Base-by-base conservation (phyloP, 2,888 invertebrate species). In the Iselma pallidipennis region DNA sequence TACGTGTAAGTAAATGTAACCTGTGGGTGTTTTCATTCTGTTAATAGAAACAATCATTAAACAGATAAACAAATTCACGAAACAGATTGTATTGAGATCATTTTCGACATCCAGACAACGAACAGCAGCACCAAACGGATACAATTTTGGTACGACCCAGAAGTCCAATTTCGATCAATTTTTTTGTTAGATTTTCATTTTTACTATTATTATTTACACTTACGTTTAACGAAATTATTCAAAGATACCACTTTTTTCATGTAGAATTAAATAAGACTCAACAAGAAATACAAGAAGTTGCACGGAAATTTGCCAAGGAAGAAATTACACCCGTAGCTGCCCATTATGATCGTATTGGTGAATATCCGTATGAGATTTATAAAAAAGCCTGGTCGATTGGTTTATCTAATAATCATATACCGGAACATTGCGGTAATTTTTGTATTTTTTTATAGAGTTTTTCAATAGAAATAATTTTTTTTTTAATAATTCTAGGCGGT, bases 341-440 rank as follows among this genome's bases (percentile, higher is more conserved):
- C 0, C 88, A 97, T 59, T 88, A 94, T 81, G 98, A 98, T 83
- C 90, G 87, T 81, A 89, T 90, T 54, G 97, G 97, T 66, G 91
- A 95, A 83, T 98, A 93, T 83, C 98, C 98, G 0, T 94, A 93
- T 94, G 94, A 94, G 9, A 85, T 98, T 61, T 85, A 98, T 16
- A 97, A 97, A 85, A 96, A 97, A 81, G 96, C 96, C 0, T 95
- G 94, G 90, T 82, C 84, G 54, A 75, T 96, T 33, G 98, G 98
- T 16, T 86, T 98, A 7, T 87, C 95, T 83, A 98, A 96, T 79
- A 86, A 88, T 25, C 92, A 94, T 75, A 87, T 98, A 70, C 96
- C 97, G 1, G 86, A 87, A 71, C 86, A 90, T 72, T 84, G 87
- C 78, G 92, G 92, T 88, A 82, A 81, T 63, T 21, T n/a, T n/a